Conservation (phyloP, 1,140 invertebrate genomes). For the Tigriopus japonicus region DNA sequence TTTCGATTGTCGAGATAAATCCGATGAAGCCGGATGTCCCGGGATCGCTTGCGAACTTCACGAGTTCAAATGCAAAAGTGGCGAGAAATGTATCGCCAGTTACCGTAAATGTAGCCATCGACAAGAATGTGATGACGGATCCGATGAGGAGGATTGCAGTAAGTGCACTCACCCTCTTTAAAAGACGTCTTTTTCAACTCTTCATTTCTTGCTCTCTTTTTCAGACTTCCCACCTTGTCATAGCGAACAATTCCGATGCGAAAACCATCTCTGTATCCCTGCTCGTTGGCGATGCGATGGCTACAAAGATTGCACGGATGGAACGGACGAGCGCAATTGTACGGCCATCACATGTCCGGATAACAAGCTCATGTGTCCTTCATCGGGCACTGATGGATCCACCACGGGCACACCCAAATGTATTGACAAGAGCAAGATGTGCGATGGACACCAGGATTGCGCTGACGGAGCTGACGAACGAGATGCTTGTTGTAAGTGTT, state of each 20-base stretch:
- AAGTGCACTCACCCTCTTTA: slow-evolving; percentile 25
- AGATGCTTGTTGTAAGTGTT: slow-evolving; percentile 57
- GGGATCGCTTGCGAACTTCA: slow-evolving; percentile 29
- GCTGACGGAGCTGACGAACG: slow-evolving; percentile 76
- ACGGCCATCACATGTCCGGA: slow-evolving; percentile 69
- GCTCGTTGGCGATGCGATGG: slow-evolving; percentile 33
- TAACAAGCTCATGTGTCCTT: slow-evolving; percentile 72
- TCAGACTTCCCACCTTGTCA: slow-evolving; percentile 73
- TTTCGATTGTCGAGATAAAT: slow-evolving; percentile 61
- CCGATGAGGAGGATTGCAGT: slow-evolving; percentile 69
- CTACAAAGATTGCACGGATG: slow-evolving; percentile 28
- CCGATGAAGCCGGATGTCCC: slow-evolving; percentile 58
- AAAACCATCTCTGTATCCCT: slow-evolving; percentile 80
- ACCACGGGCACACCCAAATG: slow-evolving; percentile 52
- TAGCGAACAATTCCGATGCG: slow-evolving; percentile 74
- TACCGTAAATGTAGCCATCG: slow-evolving; percentile 65
- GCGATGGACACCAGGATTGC: slow-evolving; percentile 74
- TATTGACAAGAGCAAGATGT: slow-evolving; percentile 65
- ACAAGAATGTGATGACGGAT: slow-evolving; percentile 72
- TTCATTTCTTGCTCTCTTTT: background rate
- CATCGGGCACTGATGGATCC: slow-evolving; percentile 31
- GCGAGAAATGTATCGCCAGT: slow-evolving; percentile 59
- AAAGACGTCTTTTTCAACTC: background rate
- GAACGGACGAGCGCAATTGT: slow-evolving; percentile 66
- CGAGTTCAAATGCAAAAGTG: slow-evolving; percentile 69